Evolutionary conservation across 2,797 vertebrate genomes (phyloP).

Genomic region (Australoheros facetus): DNA sequence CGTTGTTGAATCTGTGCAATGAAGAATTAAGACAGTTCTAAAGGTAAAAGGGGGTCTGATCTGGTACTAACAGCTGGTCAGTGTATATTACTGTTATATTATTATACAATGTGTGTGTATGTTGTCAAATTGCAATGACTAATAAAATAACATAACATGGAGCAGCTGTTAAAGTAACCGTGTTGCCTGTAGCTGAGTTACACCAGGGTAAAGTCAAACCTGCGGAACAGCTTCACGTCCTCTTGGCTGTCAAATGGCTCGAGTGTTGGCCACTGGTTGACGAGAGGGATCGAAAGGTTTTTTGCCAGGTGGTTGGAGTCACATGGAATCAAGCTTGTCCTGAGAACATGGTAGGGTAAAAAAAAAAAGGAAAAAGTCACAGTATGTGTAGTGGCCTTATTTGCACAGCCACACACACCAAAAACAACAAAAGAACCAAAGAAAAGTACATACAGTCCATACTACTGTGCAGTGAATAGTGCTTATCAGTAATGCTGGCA

Average conservation of each 20-base stretch:
- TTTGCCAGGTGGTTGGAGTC: conserved; percentile 90
- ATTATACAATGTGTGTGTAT: background rate
- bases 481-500: background rate
- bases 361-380: background rate
- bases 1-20: background rate
- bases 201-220: conserved; percentile 71
- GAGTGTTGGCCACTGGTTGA: conserved; percentile 93
- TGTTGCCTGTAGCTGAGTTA: background rate
- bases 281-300: conserved; percentile 88
- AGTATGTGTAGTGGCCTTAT: background rate
- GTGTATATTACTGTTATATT: background rate
- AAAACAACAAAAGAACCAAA: background rate
- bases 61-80: background rate
- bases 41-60: background rate
- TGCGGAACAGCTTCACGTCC: conserved; percentile 88
- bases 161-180: too few species aligned
- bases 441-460: background rate
- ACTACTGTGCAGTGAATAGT: background rate
- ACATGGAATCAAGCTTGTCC: conserved; percentile 93
- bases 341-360: conserved; percentile 67
- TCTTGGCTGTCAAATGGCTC: conserved; percentile 88
- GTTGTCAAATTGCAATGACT: background rate
- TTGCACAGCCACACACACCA: background rate
- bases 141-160: too few species aligned
- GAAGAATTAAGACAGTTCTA: background rate